phyloP scores from a whole-genome alignment of 2,113 vertebrate species.

The Aphelocoma coerulescens region DNA sequence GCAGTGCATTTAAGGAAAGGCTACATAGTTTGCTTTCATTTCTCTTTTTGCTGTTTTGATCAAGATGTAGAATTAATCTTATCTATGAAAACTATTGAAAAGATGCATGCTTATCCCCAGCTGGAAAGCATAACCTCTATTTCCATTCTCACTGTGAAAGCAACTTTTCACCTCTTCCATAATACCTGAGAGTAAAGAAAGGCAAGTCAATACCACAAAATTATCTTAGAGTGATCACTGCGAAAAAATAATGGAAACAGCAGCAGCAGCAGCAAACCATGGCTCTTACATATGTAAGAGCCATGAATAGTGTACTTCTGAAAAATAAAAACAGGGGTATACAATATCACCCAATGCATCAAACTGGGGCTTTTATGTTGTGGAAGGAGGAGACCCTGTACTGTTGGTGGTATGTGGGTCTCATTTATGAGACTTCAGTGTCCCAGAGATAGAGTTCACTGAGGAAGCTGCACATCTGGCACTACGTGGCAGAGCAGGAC shows the following conservation, averaged over 20 bases:
- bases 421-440: neutral
- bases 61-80: neutral
- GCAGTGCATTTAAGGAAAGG: neutral
- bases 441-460: neutral
- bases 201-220: neutral
- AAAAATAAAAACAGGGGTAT: too few relatives aligned
- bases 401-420: rapidly evolving
- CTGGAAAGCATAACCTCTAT: neutral
- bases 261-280: neutral
- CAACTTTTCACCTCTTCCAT: neutral
- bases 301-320: neutral
- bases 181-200: neutral
- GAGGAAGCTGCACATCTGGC: neutral
- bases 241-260: neutral
- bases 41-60: neutral
- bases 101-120: neutral
- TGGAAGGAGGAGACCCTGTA: neutral
- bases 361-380: neutral
- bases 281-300: neutral
- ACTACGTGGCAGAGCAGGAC: rapidly evolving
- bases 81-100: neutral
- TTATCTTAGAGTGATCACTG: neutral
- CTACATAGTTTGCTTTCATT: neutral
- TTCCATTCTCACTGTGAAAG: neutral
- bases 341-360: neutral